Evolutionary conservation across 2,113 vertebrate species (phyloP).

Genomic region (Pteropus alecto): DNA sequence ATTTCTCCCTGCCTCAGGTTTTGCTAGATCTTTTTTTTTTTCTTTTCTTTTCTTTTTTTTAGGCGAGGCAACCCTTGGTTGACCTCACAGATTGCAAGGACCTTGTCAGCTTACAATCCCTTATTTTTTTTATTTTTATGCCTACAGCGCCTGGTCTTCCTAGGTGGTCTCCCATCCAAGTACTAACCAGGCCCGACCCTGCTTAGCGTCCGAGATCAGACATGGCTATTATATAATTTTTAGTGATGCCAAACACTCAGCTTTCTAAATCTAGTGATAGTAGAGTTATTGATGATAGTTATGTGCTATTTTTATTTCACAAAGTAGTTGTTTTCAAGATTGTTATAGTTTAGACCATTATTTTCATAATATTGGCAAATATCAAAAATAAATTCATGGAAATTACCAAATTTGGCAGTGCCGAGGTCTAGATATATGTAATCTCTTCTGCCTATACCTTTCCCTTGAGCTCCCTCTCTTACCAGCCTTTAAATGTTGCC

Average conservation of each 20-base stretch:
- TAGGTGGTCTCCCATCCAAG: too few species aligned
- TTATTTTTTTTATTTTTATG: too few species aligned
- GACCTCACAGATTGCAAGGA: too few species aligned
- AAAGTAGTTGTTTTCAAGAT: conserved; percentile 21
- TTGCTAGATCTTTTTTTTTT: not conserved
- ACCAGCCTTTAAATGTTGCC: not conserved
- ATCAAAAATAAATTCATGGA: not conserved
- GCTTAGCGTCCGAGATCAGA: too few species aligned
- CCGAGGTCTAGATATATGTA: not conserved
- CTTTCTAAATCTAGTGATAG: conserved; percentile 9
- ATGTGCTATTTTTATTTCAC: not conserved
- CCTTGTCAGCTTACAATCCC: too few species aligned
- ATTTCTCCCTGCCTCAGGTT: not conserved
- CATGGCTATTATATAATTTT: too few species aligned
- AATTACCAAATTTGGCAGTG: not conserved
- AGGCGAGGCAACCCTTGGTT: too few species aligned
- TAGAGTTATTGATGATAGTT: not conserved
- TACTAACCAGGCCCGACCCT: too few species aligned
- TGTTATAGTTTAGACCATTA: not conserved
- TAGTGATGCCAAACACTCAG: not conserved
- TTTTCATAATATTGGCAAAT: not conserved
- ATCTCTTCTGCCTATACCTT: not conserved
- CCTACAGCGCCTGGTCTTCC: too few species aligned
- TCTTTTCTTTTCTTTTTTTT: not conserved
- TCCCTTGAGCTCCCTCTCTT: not conserved